Conservation (phyloP, 2,888 invertebrate species). For the Aporophyla lueneburgensis region DNA sequence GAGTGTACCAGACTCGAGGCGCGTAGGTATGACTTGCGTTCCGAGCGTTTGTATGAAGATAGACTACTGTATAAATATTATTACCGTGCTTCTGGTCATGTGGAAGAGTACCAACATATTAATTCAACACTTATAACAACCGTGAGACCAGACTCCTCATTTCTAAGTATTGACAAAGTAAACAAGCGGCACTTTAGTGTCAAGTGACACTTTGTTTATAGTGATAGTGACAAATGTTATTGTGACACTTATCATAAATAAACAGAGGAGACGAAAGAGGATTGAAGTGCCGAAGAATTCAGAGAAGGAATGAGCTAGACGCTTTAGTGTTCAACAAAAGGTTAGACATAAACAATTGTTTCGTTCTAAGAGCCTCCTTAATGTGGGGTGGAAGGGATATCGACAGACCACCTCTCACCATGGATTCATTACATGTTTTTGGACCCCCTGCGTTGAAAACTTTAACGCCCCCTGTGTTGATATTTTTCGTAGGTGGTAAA, state of each 20-base stretch:
- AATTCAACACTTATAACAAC: slow-evolving; percentile 2
- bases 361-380: background rate
- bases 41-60: too few species aligned
- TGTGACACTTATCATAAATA: slow-evolving; percentile 38
- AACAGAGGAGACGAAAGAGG: slow-evolving; percentile 24
- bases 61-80: too few species aligned
- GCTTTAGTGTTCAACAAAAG: background rate
- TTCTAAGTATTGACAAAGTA: slow-evolving; percentile 57
- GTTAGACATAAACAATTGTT: background rate
- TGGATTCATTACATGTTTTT: too few species aligned
- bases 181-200: slow-evolving; percentile 62
- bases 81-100: too few species aligned
- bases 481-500: too few species aligned
- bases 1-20: too few species aligned
- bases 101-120: background rate
- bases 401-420: too few species aligned
- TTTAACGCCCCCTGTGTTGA: too few species aligned
- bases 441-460: too few species aligned
- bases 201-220: slow-evolving; percentile 57
- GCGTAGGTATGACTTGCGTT: too few species aligned
- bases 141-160: slow-evolving; percentile 39
- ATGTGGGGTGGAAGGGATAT: too few species aligned
- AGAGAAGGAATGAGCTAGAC: slow-evolving; percentile 19
- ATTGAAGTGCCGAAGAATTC: slow-evolving; percentile 32
- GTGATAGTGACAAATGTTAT: slow-evolving; percentile 16